These are phyloP conservation scores for Spea multiplicata DNA, from an alignment of 2,113 vertebrate genomes.

Conservation along the genomic window DNA sequence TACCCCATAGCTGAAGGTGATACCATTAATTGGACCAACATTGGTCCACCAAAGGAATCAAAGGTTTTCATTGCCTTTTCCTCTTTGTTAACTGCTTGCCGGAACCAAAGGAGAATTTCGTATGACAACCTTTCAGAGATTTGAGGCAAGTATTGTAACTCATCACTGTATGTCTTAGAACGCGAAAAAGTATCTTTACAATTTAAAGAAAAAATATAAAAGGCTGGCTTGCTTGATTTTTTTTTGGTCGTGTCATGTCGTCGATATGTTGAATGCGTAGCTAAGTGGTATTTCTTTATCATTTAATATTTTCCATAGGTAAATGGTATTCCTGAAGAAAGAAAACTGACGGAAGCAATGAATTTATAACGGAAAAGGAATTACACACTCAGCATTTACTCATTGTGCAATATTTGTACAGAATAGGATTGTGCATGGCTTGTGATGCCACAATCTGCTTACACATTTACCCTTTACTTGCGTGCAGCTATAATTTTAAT, in stretches of 20 bases:
- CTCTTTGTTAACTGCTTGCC: conserved; percentile 86
- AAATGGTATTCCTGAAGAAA: conserved; percentile 99
- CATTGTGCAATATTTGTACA: conserved; percentile 1
- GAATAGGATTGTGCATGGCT: conserved; percentile 62
- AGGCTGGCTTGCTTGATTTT: no score
- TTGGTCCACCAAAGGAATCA: no score
- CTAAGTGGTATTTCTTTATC: no score
- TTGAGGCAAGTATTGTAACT: conserved; percentile 82
- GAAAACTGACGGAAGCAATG: conserved; percentile 91
- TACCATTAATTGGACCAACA: no score
- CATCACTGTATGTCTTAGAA: no score
- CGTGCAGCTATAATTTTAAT: neutral
- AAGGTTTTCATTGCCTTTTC: conserved; percentile 64
- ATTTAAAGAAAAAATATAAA: no score
- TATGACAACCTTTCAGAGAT: conserved; percentile 97
- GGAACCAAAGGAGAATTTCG: conserved; percentile 92
- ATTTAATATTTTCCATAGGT: conserved; percentile 67
- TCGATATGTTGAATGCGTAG: no score
- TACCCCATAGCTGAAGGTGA: no score
- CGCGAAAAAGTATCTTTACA: no score
- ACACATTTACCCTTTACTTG: neutral
- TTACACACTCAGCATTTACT: neutral
- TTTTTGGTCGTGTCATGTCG: no score
- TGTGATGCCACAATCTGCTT: neutral
- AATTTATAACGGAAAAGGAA: conserved; percentile 73